These are phyloP conservation scores for Amblyteles armatorius DNA, from an alignment of 2,888 invertebrate species.

Conservation along the genomic window DNA sequence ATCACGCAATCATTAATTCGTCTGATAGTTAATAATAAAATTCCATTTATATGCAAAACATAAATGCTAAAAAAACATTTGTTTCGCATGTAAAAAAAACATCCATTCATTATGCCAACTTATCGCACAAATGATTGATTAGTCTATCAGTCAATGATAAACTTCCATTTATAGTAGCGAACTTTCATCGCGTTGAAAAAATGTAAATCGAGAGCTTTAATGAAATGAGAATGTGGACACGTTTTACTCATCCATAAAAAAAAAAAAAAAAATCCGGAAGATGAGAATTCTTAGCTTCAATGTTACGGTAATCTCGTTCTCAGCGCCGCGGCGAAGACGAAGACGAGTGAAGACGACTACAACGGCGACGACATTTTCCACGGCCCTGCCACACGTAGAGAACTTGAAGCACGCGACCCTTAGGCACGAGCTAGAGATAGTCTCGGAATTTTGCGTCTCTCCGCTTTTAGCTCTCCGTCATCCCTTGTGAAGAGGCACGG, in stretches of 20 bases:
- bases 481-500: conserved; percentile 43
- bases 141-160: background rate
- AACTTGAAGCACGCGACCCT: conserved; percentile 49
- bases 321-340: conserved; percentile 5
- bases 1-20: too few species aligned
- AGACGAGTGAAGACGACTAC: background rate
- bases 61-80: background rate
- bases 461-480: conserved; percentile 40
- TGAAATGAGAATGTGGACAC: background rate
- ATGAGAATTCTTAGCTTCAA: background rate
- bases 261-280: background rate
- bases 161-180: background rate
- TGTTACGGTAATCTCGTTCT: conserved; percentile 3
- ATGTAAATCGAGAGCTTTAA: background rate
- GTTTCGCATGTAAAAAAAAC: background rate
- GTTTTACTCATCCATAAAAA: background rate
- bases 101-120: background rate
- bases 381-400: conserved; percentile 60
- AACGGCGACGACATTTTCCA: conserved; percentile 36
- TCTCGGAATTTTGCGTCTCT: conserved; percentile 45
- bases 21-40: background rate
- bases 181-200: background rate
- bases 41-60: background rate
- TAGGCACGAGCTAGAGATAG: conserved; percentile 50
- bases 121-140: background rate